Evolutionary conservation across 2,113 vertebrate species (phyloP).

Genomic region (Mastomys coucha): DNA sequence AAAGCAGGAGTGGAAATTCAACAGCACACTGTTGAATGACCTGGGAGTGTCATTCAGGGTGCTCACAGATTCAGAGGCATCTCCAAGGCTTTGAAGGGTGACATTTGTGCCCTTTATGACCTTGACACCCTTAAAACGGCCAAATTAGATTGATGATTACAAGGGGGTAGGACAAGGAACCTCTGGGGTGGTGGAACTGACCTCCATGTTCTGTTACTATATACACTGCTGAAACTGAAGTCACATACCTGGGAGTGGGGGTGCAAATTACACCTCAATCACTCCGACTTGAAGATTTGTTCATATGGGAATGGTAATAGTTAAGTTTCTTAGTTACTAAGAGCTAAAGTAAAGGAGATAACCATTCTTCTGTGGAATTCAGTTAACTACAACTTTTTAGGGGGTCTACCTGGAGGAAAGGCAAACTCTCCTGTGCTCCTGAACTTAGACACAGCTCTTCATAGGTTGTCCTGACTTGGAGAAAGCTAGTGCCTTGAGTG

Average conservation of each 20-base stretch:
- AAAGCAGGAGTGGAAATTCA: fast-evolving
- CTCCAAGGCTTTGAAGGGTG: background rate
- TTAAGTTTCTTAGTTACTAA: background rate
- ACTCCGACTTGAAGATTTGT: background rate
- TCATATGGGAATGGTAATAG: background rate
- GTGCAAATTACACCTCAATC: background rate
- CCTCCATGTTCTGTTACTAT: background rate
- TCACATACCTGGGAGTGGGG: background rate
- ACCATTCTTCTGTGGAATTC: background rate
- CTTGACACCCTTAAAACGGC: background rate
- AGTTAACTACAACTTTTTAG: background rate
- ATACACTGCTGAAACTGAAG: background rate
- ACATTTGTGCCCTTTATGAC: fast-evolving
- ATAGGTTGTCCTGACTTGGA: background rate
- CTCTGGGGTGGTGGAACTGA: background rate
- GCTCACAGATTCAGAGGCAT: background rate
- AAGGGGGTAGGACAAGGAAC: no score
- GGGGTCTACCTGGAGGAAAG: background rate
- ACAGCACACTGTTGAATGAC: no score
- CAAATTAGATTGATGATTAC: background rate
- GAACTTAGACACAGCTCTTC: background rate
- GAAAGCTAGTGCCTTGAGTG: fast-evolving
- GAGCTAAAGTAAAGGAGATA: background rate
- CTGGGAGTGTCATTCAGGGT: background rate
- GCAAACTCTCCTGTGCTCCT: background rate